A percentile compares a stretch with the other conserved stretches of the same genome.
These are phyloP conservation scores for Oegoconia quadripuncta DNA, from an alignment of 2,888 invertebrate genomes.

Conservation along the genomic window DNA sequence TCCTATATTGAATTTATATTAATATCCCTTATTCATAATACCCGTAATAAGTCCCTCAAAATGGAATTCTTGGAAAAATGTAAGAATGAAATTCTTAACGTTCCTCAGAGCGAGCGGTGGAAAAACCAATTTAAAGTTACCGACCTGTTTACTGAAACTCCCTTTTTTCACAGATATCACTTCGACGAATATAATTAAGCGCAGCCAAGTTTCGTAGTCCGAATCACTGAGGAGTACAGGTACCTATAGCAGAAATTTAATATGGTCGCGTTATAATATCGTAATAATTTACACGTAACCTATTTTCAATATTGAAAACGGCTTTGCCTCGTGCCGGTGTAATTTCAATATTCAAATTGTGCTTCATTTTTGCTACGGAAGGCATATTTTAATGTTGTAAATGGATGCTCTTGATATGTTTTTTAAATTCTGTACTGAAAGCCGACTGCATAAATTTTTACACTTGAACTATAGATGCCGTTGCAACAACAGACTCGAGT, in stretches of 20 bases:
- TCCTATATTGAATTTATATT: slow-evolving; percentile 11
- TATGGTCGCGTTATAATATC: slow-evolving; percentile 2
- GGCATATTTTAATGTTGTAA: no score
- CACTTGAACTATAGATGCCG: no score
- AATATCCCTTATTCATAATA: slow-evolving; percentile 15
- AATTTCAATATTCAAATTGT: background rate
- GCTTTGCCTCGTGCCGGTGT: background rate
- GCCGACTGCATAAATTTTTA: no score
- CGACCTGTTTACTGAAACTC: slow-evolving; percentile 51
- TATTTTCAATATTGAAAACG: background rate
- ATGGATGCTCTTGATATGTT: no score
- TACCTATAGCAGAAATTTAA: slow-evolving; percentile 4
- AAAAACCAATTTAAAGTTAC: slow-evolving; percentile 57
- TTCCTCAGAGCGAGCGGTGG: slow-evolving; percentile 31
- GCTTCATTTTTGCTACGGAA: background rate
- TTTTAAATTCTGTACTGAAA: no score
- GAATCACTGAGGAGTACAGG: slow-evolving; percentile 25
- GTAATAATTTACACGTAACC: background rate
- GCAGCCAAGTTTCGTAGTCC: slow-evolving; percentile 32
- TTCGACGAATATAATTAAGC: slow-evolving; percentile 49
- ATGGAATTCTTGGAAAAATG: slow-evolving; percentile 29
- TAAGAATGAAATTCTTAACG: slow-evolving; percentile 36
- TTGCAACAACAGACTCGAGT: no score
- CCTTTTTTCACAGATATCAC: slow-evolving; percentile 47
- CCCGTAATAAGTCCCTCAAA: slow-evolving; percentile 17